phyloP scores from a whole-genome alignment of 2,888 invertebrate genomes.

The Trichogramma dendrolimi region DNA sequence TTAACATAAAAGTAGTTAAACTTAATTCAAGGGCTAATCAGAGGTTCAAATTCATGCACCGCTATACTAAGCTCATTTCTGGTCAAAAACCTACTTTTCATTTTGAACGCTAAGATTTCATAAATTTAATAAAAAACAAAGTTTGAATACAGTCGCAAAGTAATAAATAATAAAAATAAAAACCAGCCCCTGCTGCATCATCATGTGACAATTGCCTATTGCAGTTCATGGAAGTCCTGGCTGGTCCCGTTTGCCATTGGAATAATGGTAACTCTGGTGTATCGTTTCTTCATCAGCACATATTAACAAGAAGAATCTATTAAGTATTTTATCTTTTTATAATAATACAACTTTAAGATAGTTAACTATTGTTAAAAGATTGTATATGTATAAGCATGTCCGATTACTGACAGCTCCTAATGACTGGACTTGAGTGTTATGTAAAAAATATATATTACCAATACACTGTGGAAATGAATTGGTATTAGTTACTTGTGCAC shows the following conservation, averaged over 20 bases:
- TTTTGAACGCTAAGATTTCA: no score
- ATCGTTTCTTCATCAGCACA: slow-evolving; percentile 51
- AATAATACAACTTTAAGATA: slow-evolving; percentile 19
- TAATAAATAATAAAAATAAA: slow-evolving; percentile 16
- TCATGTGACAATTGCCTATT: slow-evolving; percentile 49
- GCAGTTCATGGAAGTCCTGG: slow-evolving; percentile 55
- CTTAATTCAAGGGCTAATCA: background rate
- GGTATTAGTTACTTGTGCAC: no score
- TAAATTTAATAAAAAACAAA: background rate
- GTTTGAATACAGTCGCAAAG: slow-evolving; percentile 2
- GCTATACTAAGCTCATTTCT: no score
- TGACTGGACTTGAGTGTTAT: background rate
- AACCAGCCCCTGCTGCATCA: slow-evolving; percentile 38
- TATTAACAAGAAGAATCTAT: slow-evolving; percentile 34
- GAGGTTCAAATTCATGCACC: background rate
- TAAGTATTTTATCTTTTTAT: slow-evolving; percentile 14
- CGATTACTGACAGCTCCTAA: background rate
- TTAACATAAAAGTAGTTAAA: background rate
- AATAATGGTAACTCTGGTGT: slow-evolving; percentile 52
- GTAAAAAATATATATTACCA: background rate
- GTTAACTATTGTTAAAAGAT: slow-evolving; percentile 15
- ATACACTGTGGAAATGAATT: background rate
- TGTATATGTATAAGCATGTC: no score
- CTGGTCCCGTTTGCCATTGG: slow-evolving; percentile 53
- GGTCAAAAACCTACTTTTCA: no score